phyloP scores from a whole-genome alignment of 2,797 vertebrate genomes.

The Sciurus vulgaris region DNA sequence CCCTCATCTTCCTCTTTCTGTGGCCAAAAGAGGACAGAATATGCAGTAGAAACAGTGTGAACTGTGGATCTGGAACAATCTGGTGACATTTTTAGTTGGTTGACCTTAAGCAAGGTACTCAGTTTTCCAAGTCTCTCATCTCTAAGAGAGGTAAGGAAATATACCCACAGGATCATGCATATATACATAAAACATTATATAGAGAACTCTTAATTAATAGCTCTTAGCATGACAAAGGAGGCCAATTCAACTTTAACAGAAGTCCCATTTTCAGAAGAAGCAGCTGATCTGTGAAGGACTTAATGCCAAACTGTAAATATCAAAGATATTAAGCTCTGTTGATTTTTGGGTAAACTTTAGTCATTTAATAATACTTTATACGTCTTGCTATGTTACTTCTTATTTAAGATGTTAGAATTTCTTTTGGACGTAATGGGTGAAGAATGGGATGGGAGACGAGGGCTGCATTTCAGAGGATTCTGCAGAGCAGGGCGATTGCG shows the following conservation, averaged over 20 bases:
- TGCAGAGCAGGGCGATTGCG: neutral
- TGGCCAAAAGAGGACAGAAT: neutral
- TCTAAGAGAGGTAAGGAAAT: neutral
- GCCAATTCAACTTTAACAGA: neutral
- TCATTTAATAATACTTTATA: neutral
- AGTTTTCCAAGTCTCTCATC: neutral
- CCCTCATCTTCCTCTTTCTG: neutral
- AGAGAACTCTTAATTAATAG: neutral
- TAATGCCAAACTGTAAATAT: neutral
- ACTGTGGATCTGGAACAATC: neutral
- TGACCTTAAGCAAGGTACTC: neutral
- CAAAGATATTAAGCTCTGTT: neutral
- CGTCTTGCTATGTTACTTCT: neutral
- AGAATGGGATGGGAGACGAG: neutral
- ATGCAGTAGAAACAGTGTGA: neutral
- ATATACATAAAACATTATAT: neutral
- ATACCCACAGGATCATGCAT: neutral
- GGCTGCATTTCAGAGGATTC: neutral
- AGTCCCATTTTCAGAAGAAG: neutral
- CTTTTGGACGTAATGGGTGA: neutral
- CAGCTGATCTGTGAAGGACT: neutral
- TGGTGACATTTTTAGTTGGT: neutral
- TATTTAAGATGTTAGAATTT: neutral
- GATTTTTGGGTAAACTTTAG: neutral
- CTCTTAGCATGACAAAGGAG: neutral